Conservation (phyloP, 2,797 vertebrate genomes). For the Pygocentrus nattereri region DNA sequence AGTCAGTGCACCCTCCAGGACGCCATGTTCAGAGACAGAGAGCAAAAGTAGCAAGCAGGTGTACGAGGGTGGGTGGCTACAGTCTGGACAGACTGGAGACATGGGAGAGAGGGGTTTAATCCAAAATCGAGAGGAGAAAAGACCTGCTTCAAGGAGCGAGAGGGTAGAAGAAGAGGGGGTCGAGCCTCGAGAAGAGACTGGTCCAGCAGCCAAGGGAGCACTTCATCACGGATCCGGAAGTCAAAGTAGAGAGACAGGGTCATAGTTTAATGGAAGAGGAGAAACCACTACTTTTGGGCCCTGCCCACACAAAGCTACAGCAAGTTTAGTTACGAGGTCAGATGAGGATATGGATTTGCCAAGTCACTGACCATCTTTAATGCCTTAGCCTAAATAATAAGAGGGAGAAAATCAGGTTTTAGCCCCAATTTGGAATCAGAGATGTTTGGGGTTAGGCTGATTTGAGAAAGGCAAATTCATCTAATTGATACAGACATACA, state of each 20-base stretch:
- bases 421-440: not conserved
- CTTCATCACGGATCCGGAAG: conserved; percentile 70
- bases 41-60: conserved; percentile 33
- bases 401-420: not conserved
- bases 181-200: conserved; percentile 76
- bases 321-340: not conserved
- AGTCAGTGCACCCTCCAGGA: conserved; percentile 29
- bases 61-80: conserved; percentile 40
- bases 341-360: conserved; percentile 2
- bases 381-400: not conserved
- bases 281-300: conserved; percentile 33
- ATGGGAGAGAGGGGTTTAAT: conserved; percentile 57
- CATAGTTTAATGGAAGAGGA: conserved; percentile 59
- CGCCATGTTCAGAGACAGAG: conserved; percentile 33
- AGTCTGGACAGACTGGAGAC: conserved; percentile 45
- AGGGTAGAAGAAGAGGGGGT: conserved; percentile 75
- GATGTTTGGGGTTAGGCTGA: not conserved
- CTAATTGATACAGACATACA: not conserved
- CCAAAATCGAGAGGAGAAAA: conserved; percentile 73
- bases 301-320: conserved; percentile 43
- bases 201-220: conserved; percentile 78
- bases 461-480: not conserved
- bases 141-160: conserved; percentile 79
- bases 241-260: conserved; percentile 54
- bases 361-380: not conserved